phyloP scores from a whole-genome alignment of 2,888 invertebrate species.

The Acanthosepion lycidas region DNA sequence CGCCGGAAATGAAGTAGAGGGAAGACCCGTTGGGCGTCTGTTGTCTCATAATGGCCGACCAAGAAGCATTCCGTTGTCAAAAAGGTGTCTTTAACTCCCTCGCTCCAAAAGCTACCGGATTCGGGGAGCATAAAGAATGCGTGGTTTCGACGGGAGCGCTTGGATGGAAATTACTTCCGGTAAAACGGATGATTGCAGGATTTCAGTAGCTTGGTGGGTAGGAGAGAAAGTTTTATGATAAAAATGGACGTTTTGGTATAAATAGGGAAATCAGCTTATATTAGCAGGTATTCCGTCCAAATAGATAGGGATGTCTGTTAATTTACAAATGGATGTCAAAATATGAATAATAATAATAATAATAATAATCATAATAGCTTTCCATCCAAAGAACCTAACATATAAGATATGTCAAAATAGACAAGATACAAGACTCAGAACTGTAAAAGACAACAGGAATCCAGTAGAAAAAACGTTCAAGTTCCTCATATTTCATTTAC shows the following conservation, averaged over 20 bases:
- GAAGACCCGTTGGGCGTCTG: constrained; percentile 17
- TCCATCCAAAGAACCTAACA: no score
- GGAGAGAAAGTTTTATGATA: neutral
- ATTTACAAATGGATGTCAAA: neutral
- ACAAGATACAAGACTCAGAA: no score
- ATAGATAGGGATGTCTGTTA: neutral
- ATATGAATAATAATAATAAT: neutral
- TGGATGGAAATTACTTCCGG: constrained; percentile 21
- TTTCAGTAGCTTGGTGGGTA: neutral
- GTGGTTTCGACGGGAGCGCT: neutral
- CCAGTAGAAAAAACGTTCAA: no score
- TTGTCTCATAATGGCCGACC: neutral
- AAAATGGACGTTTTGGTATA: neutral
- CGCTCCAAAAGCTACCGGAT: neutral
- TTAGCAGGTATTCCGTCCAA: constrained; percentile 2
- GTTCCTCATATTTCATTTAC: no score
- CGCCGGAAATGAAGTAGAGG: neutral
- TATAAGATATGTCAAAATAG: no score
- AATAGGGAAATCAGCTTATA: neutral
- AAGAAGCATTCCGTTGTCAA: neutral
- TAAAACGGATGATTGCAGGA: neutral
- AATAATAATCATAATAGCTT: neutral
- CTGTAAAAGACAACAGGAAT: no score
- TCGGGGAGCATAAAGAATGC: neutral
- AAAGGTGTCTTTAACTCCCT: neutral